These are phyloP conservation scores for Pollenia amentaria DNA, from an alignment of 2,888 invertebrate species.

Conservation along the genomic window DNA sequence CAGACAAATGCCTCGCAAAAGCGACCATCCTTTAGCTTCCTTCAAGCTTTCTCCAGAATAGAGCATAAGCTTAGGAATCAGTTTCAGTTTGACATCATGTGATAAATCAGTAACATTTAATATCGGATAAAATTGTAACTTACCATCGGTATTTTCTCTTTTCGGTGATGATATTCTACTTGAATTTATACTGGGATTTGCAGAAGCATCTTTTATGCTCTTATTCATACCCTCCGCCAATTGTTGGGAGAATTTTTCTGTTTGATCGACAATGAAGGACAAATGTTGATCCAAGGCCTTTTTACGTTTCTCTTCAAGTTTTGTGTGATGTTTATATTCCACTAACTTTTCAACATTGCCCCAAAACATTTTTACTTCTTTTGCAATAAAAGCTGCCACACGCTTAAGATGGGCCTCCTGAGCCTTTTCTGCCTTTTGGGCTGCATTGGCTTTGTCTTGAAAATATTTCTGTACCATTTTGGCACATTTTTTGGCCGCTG, in stretches of 20 bases:
- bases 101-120: conserved; percentile 27
- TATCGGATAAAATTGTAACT: conserved; percentile 73
- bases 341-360: conserved; percentile 98
- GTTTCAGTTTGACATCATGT: conserved; percentile 81
- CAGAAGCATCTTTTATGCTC: conserved; percentile 80
- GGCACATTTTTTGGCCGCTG: conserved; percentile 96
- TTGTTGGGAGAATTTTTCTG: conserved; percentile 97
- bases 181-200: conserved; percentile 85
- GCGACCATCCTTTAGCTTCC: conserved; percentile 81
- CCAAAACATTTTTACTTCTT: conserved; percentile 98
- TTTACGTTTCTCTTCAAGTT: conserved; percentile 97
- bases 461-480: conserved; percentile 96
- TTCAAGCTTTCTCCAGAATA: conserved; percentile 80
- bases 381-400: conserved; percentile 95
- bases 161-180: conserved; percentile 85
- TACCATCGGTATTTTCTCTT: conserved; percentile 85
- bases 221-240: conserved; percentile 94
- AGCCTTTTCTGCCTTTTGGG: conserved; percentile 95
- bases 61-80: conserved; percentile 80
- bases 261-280: conserved; percentile 98
- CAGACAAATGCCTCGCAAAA: conserved; percentile 84
- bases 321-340: conserved; percentile 96
- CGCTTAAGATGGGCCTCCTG: conserved; percentile 93
- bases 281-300: conserved; percentile 98
- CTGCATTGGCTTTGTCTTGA: conserved; percentile 95